Evolutionary conservation across 2,888 invertebrate genomes (phyloP).

Genomic region (Stenodema calcarata): DNA sequence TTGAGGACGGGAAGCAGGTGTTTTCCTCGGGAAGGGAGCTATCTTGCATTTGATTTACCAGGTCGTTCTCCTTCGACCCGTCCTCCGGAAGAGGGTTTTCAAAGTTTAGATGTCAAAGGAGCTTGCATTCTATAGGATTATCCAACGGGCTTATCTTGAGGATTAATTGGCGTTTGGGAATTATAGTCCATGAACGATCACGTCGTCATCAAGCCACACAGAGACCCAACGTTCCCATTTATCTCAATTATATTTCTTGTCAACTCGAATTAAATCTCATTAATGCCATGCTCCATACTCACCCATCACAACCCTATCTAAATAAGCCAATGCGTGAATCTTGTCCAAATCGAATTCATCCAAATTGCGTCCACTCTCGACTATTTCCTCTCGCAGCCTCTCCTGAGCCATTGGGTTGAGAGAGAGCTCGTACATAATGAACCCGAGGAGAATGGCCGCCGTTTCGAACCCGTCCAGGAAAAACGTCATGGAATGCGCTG

Average conservation of each 20-base stretch:
- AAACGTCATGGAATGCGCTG: slow-evolving; percentile 51
- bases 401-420: slow-evolving; percentile 21
- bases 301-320: slow-evolving; percentile 46
- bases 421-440: slow-evolving; percentile 42
- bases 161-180: too few relatives aligned
- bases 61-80: background rate
- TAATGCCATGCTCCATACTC: background rate
- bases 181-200: too few relatives aligned
- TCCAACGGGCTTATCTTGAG: too few relatives aligned
- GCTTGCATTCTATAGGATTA: too few relatives aligned
- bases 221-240: too few relatives aligned
- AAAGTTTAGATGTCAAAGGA: background rate
- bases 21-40: background rate
- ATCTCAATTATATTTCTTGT: too few relatives aligned
- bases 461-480: slow-evolving; percentile 51
- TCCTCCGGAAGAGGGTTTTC: background rate
- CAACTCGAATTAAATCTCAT: too few relatives aligned
- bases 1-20: background rate
- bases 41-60: background rate
- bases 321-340: slow-evolving; percentile 22
- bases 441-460: slow-evolving; percentile 33
- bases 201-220: too few relatives aligned
- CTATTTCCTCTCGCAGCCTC: slow-evolving; percentile 39
- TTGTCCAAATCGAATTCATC: slow-evolving; percentile 41
- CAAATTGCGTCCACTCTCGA: background rate